These are phyloP conservation scores for Anolis apletophallus DNA, from an alignment of 2,797 vertebrate species.

Conservation along the genomic window DNA sequence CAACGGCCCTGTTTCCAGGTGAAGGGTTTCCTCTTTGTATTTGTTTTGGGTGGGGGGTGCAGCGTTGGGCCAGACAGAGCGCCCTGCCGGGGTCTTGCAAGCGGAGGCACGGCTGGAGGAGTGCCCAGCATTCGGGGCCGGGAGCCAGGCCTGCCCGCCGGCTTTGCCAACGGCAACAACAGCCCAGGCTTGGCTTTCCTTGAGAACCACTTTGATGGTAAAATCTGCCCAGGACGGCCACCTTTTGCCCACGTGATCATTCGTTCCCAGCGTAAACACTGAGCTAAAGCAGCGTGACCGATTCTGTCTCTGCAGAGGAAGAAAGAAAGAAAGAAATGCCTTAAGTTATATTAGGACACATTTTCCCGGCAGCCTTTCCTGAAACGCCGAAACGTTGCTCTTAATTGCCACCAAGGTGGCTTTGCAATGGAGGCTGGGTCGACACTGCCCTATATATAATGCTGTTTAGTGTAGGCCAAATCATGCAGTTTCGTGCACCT, in stretches of 20 bases:
- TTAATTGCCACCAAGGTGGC: no score
- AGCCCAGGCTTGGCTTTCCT: background rate
- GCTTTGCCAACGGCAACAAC: background rate
- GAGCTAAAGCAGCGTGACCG: no score
- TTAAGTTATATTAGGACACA: background rate
- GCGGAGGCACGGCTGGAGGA: background rate
- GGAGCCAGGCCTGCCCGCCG: background rate
- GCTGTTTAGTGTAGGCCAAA: no score
- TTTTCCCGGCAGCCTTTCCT: no score
- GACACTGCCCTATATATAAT: no score
- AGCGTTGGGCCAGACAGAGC: background rate
- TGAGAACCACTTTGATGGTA: background rate
- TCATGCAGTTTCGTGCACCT: no score
- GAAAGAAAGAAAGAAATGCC: background rate
- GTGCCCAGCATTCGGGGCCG: background rate
- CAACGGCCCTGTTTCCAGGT: constrained; percentile 60
- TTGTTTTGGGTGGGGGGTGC: constrained; percentile 39
- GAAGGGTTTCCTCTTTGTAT: constrained; percentile 40
- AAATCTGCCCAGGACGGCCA: background rate
- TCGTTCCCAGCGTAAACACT: background rate
- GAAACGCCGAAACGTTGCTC: no score
- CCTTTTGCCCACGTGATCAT: background rate
- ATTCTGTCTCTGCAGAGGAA: background rate
- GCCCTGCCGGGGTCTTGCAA: no score
- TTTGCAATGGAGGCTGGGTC: no score